These are phyloP conservation scores for Vulpes vulpes DNA, from an alignment of 2,113 vertebrate genomes.

Conservation along the genomic window DNA sequence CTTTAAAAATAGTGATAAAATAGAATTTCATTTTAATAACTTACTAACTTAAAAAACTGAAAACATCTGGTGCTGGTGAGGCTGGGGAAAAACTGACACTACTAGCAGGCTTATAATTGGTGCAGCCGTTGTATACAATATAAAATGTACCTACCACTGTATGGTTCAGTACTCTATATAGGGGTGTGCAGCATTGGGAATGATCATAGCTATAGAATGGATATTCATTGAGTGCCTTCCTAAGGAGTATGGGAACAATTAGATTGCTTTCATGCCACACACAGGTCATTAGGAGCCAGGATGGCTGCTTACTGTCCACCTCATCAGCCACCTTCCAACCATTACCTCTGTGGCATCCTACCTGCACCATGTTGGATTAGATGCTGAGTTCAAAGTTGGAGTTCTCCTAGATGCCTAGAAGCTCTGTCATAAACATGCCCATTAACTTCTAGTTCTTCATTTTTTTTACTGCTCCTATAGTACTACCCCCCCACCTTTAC, in stretches of 20 bases:
- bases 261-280: neutral
- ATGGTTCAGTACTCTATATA: neutral
- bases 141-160: fast-evolving
- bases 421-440: neutral
- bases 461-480: neutral
- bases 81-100: neutral
- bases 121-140: neutral
- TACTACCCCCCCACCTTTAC: neutral
- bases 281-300: neutral
- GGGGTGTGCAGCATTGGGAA: neutral
- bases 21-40: neutral
- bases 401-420: neutral
- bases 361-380: neutral
- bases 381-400: neutral
- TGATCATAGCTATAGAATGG: neutral
- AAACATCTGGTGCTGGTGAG: neutral
- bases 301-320: neutral
- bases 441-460: neutral
- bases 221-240: neutral
- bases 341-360: neutral
- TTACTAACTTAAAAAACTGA: neutral
- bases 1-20: neutral
- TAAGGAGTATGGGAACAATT: neutral
- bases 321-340: neutral
- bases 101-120: neutral